Evolutionary conservation across 2,113 vertebrate genomes (phyloP).

Genomic region (Nothocercus nigrocapillus): DNA sequence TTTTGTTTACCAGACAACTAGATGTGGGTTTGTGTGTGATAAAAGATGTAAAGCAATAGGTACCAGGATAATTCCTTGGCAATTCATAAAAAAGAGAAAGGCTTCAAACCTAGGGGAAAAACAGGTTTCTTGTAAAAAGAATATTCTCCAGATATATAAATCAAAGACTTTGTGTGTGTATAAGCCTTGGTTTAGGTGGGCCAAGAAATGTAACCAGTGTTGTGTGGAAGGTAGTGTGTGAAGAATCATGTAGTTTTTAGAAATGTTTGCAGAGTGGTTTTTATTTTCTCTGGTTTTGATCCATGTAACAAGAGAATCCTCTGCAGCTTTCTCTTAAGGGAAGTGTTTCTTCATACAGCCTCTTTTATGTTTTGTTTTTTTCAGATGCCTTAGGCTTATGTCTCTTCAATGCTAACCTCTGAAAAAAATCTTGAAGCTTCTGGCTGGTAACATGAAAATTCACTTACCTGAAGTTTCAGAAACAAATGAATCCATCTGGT

Average conservation of each 20-base stretch:
- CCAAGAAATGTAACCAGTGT: slow-evolving; percentile 18
- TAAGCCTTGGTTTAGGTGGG: slow-evolving; percentile 12
- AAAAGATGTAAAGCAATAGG: slow-evolving; percentile 54
- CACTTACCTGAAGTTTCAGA: not conserved
- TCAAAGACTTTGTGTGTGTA: not conserved
- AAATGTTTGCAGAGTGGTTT: not conserved
- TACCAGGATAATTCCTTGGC: not conserved
- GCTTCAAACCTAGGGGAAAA: not conserved
- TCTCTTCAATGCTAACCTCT: not conserved
- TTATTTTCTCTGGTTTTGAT: not conserved
- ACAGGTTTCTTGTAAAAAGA: slow-evolving; percentile 60
- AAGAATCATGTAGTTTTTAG: not conserved
- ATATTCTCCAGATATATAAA: slow-evolving; percentile 31
- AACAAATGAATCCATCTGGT: not conserved
- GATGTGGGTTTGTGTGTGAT: not conserved
- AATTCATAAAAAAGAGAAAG: slow-evolving; percentile 32
- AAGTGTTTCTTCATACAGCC: not conserved
- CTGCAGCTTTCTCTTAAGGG: not conserved
- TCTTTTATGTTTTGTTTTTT: not conserved
- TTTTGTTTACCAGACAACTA: not conserved
- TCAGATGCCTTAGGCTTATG: not conserved
- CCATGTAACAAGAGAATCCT: not conserved
- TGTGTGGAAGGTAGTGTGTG: not conserved
- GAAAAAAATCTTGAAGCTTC: not conserved
- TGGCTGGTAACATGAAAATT: not conserved